Evolutionary conservation across 2,113 vertebrate species (phyloP).

Genomic region (Nanorana parkeri): DNA sequence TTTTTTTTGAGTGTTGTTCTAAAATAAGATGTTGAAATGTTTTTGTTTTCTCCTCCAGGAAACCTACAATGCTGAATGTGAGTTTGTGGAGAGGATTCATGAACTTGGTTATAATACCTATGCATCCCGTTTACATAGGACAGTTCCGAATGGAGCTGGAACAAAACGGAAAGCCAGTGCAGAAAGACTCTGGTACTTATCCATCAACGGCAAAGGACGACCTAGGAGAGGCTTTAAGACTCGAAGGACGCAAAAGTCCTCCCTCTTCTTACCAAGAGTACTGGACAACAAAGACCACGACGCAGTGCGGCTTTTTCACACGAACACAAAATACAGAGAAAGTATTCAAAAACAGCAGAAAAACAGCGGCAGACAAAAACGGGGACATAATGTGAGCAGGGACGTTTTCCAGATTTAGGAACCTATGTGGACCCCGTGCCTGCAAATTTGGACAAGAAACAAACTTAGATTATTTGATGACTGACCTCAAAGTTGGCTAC

Average conservation of each 20-base stretch:
- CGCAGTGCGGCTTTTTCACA: conserved; percentile 78
- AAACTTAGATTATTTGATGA: conserved; percentile 25
- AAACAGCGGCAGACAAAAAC: conserved; percentile 67
- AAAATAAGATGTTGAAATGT: too few relatives aligned
- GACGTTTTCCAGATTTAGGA: not conserved
- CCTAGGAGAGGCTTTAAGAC: conserved; percentile 93
- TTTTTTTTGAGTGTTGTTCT: too few relatives aligned
- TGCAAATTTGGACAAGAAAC: not conserved
- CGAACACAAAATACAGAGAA: conserved; percentile 60
- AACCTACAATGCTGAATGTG: conserved; percentile 87
- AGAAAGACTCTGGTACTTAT: conserved; percentile 94
- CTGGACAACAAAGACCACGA: conserved; percentile 92
- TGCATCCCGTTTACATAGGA: conserved; percentile 85
- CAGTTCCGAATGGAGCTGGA: conserved; percentile 70
- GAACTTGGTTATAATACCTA: conserved; percentile 97
- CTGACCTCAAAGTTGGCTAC: not conserved
- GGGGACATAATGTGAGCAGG: conserved; percentile 60
- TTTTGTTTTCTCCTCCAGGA: conserved; percentile 73
- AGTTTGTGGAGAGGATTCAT: conserved; percentile 95
- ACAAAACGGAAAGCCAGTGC: conserved; percentile 73
- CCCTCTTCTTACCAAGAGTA: conserved; percentile 93
- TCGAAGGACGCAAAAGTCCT: conserved; percentile 92
- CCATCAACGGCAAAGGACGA: conserved; percentile 94
- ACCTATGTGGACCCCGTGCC: not conserved
- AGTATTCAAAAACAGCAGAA: conserved; percentile 53